Evolutionary conservation across 2,797 vertebrate genomes (phyloP).

Genomic region (Falco cherrug): DNA sequence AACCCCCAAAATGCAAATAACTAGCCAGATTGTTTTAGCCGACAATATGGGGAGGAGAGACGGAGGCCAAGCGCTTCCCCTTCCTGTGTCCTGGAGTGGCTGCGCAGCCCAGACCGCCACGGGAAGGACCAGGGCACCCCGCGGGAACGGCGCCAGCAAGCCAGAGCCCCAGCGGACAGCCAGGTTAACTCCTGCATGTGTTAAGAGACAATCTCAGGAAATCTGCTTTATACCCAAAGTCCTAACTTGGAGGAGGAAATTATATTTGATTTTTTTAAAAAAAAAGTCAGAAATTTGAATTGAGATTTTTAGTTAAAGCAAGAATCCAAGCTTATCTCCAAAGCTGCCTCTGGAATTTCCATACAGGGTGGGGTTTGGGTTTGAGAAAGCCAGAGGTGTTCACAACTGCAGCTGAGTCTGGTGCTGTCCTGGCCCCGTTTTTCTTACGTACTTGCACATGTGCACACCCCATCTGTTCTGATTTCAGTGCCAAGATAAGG

Average conservation of each 20-base stretch:
- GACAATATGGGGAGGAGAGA: fast-evolving
- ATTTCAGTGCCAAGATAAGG: neutral
- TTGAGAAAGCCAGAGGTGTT: neutral
- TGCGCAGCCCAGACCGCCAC: fast-evolving
- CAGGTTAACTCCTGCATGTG: neutral
- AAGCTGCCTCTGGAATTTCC: neutral
- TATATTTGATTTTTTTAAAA: neutral
- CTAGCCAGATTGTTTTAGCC: neutral
- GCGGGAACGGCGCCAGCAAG: neutral
- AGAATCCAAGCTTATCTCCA: neutral
- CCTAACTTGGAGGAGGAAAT: neutral
- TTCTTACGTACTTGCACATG: neutral
- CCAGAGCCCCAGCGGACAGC: neutral
- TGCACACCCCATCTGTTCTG: neutral
- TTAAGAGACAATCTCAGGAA: neutral
- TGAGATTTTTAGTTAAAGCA: neutral
- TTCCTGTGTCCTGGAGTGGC: neutral
- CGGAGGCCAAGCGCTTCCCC: fast-evolving
- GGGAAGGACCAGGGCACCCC: neutral
- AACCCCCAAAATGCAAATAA: neutral
- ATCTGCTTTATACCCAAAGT: neutral
- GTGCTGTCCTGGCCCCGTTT: neutral
- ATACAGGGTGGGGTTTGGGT: neutral
- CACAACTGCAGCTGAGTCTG: neutral
- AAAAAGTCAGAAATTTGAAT: neutral